A percentile compares a stretch with the other conserved stretches of the same genome.
Conservation (phyloP, 1,140 invertebrate genomes). For the Formica selysi region DNA sequence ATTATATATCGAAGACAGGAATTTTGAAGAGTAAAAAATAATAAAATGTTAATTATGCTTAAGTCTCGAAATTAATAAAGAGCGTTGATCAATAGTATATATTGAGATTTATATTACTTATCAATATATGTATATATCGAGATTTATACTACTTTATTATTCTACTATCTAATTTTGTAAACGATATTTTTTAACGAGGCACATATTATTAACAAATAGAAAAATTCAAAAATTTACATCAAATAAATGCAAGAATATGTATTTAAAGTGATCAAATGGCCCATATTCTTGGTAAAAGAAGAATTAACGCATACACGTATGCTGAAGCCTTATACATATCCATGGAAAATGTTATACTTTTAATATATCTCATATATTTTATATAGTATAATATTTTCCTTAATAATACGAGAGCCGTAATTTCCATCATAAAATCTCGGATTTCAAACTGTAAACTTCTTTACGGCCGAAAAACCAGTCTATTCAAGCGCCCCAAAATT, state of each 20-base stretch:
- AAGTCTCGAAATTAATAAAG: neutral
- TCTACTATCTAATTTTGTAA: neutral
- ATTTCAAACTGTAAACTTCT: neutral
- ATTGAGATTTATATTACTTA: neutral
- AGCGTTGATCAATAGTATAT: neutral
- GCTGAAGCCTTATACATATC: neutral
- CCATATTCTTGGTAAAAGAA: neutral
- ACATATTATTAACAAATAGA: neutral
- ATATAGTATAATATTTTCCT: neutral
- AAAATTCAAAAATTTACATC: neutral
- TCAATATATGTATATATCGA: neutral
- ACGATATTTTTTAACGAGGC: too few relatives aligned
- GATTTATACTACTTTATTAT: neutral
- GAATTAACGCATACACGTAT: neutral
- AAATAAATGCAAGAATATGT: neutral
- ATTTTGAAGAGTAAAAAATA: neutral
- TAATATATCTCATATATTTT: neutral
- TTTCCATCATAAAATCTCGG: conserved; percentile 10
- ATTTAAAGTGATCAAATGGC: neutral
- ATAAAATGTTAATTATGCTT: neutral
- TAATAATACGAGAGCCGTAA: neutral
- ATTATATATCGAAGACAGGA: neutral
- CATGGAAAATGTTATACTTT: neutral
- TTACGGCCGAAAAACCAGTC: neutral
- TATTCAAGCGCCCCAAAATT: neutral